Percentiles rank a stretch among this genome's conserved stretches.
These are phyloP conservation scores for Ophion costatus DNA, from an alignment of 2,888 invertebrate species.

Conservation along the genomic window DNA sequence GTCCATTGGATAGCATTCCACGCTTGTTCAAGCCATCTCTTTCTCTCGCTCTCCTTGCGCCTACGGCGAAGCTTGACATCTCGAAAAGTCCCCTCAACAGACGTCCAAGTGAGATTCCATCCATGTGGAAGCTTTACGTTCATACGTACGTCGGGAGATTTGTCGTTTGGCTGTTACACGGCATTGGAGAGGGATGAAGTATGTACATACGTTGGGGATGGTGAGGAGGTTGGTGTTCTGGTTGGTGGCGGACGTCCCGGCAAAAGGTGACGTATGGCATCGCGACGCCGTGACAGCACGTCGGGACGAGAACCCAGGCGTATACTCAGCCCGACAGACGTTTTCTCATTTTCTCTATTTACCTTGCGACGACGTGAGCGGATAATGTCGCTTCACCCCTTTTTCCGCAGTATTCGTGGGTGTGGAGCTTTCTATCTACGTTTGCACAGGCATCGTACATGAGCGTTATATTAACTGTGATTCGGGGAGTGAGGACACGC, in stretches of 20 bases:
- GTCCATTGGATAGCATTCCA: constrained; percentile 8
- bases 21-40: background rate
- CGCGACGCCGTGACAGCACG: constrained; percentile 66
- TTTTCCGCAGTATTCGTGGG: constrained; percentile 30
- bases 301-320: constrained; percentile 67
- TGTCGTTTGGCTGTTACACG: constrained; percentile 47
- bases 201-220: constrained; percentile 16
- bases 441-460: constrained; percentile 4
- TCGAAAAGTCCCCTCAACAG: constrained; percentile 32
- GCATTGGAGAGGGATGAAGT: constrained; percentile 12
- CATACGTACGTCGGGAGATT: constrained; percentile 52
- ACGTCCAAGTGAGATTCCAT: constrained; percentile 35
- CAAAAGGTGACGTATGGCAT: constrained; percentile 68
- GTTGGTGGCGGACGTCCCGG: constrained; percentile 45
- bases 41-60: background rate
- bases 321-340: constrained; percentile 69
- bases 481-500: background rate
- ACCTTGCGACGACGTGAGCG: constrained; percentile 68
- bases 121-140: constrained; percentile 45
- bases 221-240: constrained; percentile 13
- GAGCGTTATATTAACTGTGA: background rate
- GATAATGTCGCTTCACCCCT: constrained; percentile 68
- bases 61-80: constrained; percentile 32
- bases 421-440: constrained; percentile 17
- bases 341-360: constrained; percentile 72